Conservation (phyloP, 2,888 invertebrate genomes). For the Drosophila merina region DNA sequence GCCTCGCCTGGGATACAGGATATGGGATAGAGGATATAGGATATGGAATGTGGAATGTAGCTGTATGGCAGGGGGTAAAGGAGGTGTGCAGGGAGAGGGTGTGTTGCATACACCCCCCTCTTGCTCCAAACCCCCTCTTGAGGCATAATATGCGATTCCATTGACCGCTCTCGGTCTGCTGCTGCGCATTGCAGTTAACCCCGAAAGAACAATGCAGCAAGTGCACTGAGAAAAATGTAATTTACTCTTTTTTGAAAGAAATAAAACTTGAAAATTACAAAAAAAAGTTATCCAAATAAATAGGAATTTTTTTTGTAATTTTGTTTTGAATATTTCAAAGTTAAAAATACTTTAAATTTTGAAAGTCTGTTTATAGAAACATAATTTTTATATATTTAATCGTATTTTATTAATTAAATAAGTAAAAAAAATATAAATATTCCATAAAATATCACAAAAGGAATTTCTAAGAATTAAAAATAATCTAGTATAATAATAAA, state of each 20-base stretch:
- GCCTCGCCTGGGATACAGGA: constrained; percentile 10
- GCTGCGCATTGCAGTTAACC: constrained; percentile 77
- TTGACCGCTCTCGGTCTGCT: constrained; percentile 52
- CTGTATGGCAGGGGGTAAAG: background rate
- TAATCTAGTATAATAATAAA: no score
- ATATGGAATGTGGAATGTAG: background rate
- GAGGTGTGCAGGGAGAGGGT: background rate
- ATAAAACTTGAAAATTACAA: no score
- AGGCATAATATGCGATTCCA: constrained; percentile 41
- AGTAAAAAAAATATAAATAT: no score
- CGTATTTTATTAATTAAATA: no score
- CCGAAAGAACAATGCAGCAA: constrained; percentile 75
- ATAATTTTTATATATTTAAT: no score
- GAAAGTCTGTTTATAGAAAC: no score
- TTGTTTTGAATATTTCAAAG: no score
- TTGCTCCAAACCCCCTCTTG: constrained; percentile 9
- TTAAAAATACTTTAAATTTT: no score
- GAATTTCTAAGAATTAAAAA: no score
- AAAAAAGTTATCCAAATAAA: no score
- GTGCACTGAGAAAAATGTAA: constrained; percentile 24
- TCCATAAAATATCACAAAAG: no score
- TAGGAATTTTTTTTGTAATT: background rate
- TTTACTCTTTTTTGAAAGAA: no score
- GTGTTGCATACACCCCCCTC: background rate
- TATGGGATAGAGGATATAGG: background rate